Base-by-base conservation (phyloP, 2,888 invertebrate genomes). In the Tillus elongatus region DNA sequence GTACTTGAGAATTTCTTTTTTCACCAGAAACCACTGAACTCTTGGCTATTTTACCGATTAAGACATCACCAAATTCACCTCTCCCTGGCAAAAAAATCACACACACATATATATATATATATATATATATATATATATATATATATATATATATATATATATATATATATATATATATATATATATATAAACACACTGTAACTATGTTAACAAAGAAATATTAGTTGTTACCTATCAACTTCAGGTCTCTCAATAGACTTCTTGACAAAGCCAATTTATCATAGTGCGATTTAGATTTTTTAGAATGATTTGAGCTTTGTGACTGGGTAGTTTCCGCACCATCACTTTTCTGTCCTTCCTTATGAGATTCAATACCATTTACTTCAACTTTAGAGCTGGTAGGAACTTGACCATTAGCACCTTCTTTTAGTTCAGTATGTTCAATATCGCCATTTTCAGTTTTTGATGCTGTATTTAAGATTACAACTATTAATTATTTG, bases 1-100 rank as follows among this genome's bases (percentile, higher is more conserved):
- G 51, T 2, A 47, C 47, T 13, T 47, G 45, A 0, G 60, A 60
- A 39, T 48, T 58, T 28, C 62, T 47, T 40, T 61, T 60, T 10
- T 58, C 57, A 2, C 34, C 33, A 3, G 39, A 40, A 2, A 45
- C 36, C 6, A 60, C 13, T 9, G 47, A 47, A 37, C 49, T 55
- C 39, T 61, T 61, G 1, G 56, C 35, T n/a, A 64, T 47, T 51
- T 61, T 88, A 32, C 86, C 90, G 26, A 91, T 69, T 53, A 85
- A 80, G 0, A 95, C 84, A 51, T 93, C 93, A 0, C 95, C 95
- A 56, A 90, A 95, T 52, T 90, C 87, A 1, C 95, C 92, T 13
- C 90, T 82, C 11, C 92, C 86, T 81, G 49, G 10, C 53, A 46
- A 31, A n/a, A n/a, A n/a, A n/a, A n/a, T n/a, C n/a, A n/a, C n/a